A percentile compares a stretch with the other conserved stretches of the same genome.
Evolutionary conservation across 2,113 vertebrate species (phyloP).

Genomic region (Phycodurus eques): DNA sequence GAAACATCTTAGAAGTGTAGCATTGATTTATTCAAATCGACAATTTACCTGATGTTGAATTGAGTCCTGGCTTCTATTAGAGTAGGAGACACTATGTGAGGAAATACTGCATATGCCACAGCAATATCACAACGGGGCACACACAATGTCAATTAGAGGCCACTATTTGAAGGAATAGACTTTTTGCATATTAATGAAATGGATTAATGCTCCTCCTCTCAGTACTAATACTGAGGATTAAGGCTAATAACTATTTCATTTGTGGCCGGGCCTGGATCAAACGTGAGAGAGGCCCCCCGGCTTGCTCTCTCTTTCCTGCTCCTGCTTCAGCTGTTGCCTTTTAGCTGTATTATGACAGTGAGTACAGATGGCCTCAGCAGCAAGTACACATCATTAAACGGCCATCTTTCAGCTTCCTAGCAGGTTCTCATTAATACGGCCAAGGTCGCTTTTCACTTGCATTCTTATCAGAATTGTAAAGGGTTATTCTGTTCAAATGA

Average conservation of each 20-base stretch:
- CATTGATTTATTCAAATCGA: neutral
- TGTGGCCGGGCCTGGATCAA: conserved; percentile 45
- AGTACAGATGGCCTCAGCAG: conserved; percentile 58
- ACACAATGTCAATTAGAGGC: neutral
- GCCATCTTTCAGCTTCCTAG: conserved; percentile 68
- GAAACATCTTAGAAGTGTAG: neutral
- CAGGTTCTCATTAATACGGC: conserved; percentile 64
- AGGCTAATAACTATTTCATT: conserved; percentile 67
- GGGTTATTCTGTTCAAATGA: neutral
- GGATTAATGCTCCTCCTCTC: conserved; percentile 45
- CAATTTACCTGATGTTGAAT: neutral
- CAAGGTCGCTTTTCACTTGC: conserved; percentile 55
- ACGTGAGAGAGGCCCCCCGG: conserved; percentile 39
- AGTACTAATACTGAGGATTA: conserved; percentile 53
- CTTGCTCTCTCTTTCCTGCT: conserved; percentile 20
- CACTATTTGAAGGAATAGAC: neutral
- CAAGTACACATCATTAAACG: conserved; percentile 68
- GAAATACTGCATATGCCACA: too few relatives aligned
- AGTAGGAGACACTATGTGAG: too few relatives aligned
- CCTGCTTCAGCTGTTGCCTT: conserved; percentile 61
- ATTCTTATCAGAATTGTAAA: conserved; percentile 35
- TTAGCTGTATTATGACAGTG: conserved; percentile 68
- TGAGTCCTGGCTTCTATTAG: neutral
- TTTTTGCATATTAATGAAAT: conserved; percentile 41
- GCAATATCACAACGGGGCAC: too few relatives aligned